A percentile compares a stretch with the other conserved stretches of the same genome.
Conservation (phyloP, 2,888 invertebrate species). For the Heterodera filipjevi region DNA sequence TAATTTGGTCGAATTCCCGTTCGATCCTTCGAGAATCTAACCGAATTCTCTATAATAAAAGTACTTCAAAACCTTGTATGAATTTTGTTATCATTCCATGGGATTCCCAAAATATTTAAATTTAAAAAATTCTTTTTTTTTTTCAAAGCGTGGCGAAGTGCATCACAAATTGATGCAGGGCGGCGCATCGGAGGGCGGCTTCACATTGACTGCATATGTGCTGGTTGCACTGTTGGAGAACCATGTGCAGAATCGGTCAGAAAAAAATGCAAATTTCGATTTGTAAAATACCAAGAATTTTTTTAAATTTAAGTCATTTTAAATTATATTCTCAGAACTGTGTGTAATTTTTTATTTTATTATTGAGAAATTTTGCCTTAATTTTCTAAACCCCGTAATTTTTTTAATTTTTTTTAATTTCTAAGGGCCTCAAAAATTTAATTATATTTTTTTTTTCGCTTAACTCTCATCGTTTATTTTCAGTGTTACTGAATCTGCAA, state of each 20-base stretch:
- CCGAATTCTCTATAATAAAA: no score
- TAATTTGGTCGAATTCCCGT: no score
- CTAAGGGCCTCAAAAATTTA: not conserved
- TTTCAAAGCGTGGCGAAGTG: slow-evolving; percentile 74
- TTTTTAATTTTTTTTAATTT: no score
- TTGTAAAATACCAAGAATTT: not conserved
- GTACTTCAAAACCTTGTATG: no score
- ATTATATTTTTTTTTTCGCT: not conserved
- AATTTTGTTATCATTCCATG: no score
- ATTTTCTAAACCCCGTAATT: no score
- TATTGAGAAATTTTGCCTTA: no score
- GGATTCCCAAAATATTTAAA: not conserved
- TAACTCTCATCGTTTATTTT: not conserved
- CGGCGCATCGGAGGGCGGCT: slow-evolving; percentile 74
- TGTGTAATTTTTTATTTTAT: no score
- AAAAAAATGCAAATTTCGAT: not conserved
- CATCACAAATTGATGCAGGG: slow-evolving; percentile 77
- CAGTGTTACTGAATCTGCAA: slow-evolving; percentile 50
- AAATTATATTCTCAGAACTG: no score
- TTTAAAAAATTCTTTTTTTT: slow-evolving; percentile 56
- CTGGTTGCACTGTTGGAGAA: slow-evolving; percentile 77
- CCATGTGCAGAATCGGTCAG: slow-evolving; percentile 52
- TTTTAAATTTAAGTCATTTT: not conserved
- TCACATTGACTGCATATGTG: slow-evolving; percentile 82
- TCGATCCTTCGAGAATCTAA: no score